Percentiles rank a stretch among this genome's conserved stretches.
These are phyloP conservation scores for Martes martes DNA, from an alignment of 2,113 vertebrate species.

Conservation along the genomic window DNA sequence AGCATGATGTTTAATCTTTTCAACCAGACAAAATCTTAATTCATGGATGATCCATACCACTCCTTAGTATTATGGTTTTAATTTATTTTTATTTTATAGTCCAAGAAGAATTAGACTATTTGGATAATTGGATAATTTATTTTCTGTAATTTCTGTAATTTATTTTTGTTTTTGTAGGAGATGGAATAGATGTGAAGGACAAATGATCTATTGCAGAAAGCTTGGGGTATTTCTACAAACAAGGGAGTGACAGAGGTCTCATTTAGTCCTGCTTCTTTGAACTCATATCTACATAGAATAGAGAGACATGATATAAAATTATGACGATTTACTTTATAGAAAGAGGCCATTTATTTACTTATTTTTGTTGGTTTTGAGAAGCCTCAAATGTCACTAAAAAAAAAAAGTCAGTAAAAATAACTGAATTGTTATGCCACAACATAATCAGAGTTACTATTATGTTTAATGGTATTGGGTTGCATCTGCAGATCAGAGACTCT, in stretches of 20 bases:
- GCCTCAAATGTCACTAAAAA: background rate
- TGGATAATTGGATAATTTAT: background rate
- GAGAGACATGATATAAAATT: background rate
- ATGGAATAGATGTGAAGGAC: background rate
- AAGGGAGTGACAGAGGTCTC: background rate
- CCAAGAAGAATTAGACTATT: background rate
- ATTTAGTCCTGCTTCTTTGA: background rate
- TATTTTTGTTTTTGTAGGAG: background rate
- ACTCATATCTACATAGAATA: background rate
- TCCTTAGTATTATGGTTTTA: background rate
- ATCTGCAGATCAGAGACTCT: background rate
- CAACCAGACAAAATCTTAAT: background rate
- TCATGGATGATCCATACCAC: background rate
- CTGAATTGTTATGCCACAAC: background rate
- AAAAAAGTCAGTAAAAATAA: background rate
- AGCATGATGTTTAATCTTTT: background rate
- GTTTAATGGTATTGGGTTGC: background rate
- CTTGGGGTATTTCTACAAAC: background rate
- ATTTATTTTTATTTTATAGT: slow-evolving; percentile 10
- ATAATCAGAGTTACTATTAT: background rate
- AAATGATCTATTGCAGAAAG: background rate
- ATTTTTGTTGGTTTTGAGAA: background rate
- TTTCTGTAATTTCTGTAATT: background rate
- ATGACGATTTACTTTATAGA: background rate
- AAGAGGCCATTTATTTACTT: background rate